These are phyloP conservation scores for Thamnophis sirtalis DNA, from an alignment of 2,113 vertebrate genomes.

Conservation along the genomic window DNA sequence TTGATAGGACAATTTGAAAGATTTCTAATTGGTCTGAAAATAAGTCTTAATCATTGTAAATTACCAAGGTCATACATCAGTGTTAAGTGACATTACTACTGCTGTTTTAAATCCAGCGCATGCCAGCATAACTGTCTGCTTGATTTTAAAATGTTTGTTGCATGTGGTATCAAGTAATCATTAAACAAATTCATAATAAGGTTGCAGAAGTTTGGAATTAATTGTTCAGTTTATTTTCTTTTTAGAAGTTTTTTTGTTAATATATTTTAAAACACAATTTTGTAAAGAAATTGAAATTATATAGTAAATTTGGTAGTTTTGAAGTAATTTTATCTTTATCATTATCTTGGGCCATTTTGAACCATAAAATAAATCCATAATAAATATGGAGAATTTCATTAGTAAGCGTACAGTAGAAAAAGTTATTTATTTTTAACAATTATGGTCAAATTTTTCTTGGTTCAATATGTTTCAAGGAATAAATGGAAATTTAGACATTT, in stretches of 20 bases:
- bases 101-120: constrained; percentile 74
- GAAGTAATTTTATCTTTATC: neutral
- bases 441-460: neutral
- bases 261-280: neutral
- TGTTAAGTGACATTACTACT: constrained; percentile 69
- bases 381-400: neutral
- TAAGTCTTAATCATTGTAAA: constrained; percentile 70
- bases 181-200: neutral
- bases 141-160: constrained; percentile 33
- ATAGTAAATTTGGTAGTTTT: neutral
- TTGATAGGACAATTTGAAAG: constrained; percentile 77
- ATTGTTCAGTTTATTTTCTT: neutral
- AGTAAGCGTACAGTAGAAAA: neutral
- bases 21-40: constrained; percentile 80
- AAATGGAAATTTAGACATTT: neutral
- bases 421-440: neutral
- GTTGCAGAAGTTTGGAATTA: neutral
- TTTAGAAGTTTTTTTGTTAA: neutral
- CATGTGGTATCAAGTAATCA: rapidly evolving
- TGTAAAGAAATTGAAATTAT: neutral
- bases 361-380: neutral
- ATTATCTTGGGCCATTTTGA: neutral
- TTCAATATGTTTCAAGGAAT: constrained; percentile 16
- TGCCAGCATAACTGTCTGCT: constrained; percentile 67
- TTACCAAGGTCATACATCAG: constrained; percentile 77